Base-by-base conservation (phyloP, 2,113 vertebrate genomes). In the Corythornis cristatus region DNA sequence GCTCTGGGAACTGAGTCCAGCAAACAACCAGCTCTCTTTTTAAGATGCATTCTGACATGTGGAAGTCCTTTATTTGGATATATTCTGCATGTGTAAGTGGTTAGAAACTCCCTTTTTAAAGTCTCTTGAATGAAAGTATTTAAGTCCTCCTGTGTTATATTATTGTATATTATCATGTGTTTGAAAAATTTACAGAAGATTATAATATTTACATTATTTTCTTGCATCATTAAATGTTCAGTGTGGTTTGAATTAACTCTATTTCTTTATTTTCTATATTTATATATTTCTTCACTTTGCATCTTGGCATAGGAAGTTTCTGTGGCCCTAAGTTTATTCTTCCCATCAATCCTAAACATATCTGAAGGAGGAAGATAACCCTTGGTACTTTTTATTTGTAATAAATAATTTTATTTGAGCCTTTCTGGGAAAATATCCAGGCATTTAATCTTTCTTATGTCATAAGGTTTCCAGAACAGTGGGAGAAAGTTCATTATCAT, bases 391-490 rank as follows among this genome's bases (percentile, higher is more conserved):
- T 50, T 86, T 76, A 67, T 75, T 56, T 83, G 21, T 8, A 87
- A 64, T 79, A 71, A 19, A 87, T 66, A 89, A 46, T 72, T 93
- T 60, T 65, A 25, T 28, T 61, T 53, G 26, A 86, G 70, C 5
- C 12, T 74, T 94, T 82, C 70, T 62, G 33, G 67, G 66, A 93
- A 96, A 93, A 12, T 2, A 15, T 86, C 67, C 82, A 93, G 70
- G 11, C 35, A 45, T 22, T 83, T 9, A 42, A 82, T 86, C 29
- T 88, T 23, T 45, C 57, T 90, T 74, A 93, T 93, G 57, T 77
- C 68, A 72, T 29, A 93, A 45, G 23, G 35, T 67, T 95, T 83
- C 67, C 74, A 88, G 45, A 88, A 37, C 9, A 88, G 33, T 8
- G 23, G 46, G 31, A 94, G 17, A 86, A 77, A 78, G 62, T 80